These are phyloP conservation scores for Hydrotaea cyrtoneurina DNA, from an alignment of 2,888 invertebrate species.

Conservation along the genomic window DNA sequence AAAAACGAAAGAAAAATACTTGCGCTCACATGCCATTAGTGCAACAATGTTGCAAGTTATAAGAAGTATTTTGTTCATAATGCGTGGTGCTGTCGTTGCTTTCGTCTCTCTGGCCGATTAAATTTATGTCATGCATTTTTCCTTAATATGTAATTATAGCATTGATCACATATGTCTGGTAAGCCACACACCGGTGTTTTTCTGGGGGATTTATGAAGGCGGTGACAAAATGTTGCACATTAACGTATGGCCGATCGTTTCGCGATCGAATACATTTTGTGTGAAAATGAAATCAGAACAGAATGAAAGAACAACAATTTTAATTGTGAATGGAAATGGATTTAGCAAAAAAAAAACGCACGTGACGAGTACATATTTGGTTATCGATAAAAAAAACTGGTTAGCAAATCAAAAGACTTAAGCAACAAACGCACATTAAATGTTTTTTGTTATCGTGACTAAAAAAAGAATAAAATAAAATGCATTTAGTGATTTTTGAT, in stretches of 20 bases:
- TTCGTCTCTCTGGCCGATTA: not conserved
- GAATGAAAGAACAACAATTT: no score
- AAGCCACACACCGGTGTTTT: not conserved
- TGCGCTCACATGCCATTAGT: constrained; percentile 20
- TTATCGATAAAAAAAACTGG: no score
- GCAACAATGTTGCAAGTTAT: constrained; percentile 7
- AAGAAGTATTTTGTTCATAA: not conserved
- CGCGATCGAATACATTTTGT: not conserved
- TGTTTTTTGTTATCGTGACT: no score
- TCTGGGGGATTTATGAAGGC: constrained; percentile 4
- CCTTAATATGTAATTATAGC: constrained; percentile 25
- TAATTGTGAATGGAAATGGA: no score
- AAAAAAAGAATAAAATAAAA: no score
- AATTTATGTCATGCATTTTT: constrained; percentile 32
- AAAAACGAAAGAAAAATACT: not conserved
- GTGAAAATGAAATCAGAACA: not conserved
- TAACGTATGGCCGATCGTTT: not conserved
- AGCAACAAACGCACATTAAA: not conserved
- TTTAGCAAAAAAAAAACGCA: not conserved
- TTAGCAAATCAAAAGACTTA: constrained; percentile 1
- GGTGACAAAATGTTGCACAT: constrained; percentile 11
- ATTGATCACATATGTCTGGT: not conserved
- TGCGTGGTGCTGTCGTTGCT: constrained; percentile 29
- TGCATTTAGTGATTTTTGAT: no score
- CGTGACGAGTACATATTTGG: no score